Base-by-base conservation (phyloP, 2,797 vertebrate genomes). In the Rhadinocentrus ornatus region DNA sequence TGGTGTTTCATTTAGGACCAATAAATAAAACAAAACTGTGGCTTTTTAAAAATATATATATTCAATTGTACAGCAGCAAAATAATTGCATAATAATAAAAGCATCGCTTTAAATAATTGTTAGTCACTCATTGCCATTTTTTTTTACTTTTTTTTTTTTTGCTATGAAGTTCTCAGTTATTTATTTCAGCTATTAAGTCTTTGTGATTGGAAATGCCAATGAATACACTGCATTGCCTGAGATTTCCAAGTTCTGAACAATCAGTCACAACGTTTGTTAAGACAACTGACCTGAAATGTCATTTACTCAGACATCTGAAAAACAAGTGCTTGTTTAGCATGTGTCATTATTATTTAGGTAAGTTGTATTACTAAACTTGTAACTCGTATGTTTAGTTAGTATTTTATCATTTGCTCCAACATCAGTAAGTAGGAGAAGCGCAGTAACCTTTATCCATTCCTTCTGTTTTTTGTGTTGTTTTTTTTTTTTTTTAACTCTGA, bases 401-500 rank as follows among this genome's bases (percentile, higher is more conserved):
- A 24, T 24, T 50, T 50, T 4, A 10, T 50, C 8, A 22, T 48
- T 22, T n/a, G 8, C 44, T 46, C 46, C 7, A n/a, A 48, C 46
- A 48, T 48, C n/a, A n/a, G n/a, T n/a, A 55, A 76, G 32, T 35
- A 37, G 12, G 0, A 0, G n/a, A 13, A 22, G 35, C n/a, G 27
- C 11, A 20, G 6, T 52, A 16, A 39, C 27, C 15, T 29, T 53
- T 9, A 26, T 32, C 27, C 6, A 72, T 55, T 48, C 22, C 63
- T 13, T 32, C 2, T 44, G 6, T 44, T 29, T 29, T 29, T 3
- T 37, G 1, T 27, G 13, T 60, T 5, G 4, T n/a, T 68, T 60
- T 27, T 2, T 1, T 13, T 53, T 37, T 37, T 9, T 31, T 20
- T 62, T 2, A 72, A n/a, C 10, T 75, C 52, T 54, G 13, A 89